Percentiles rank a stretch among this genome's conserved stretches.
phyloP scores from a whole-genome alignment of 2,888 invertebrate genomes.

The Volucella inflata region DNA sequence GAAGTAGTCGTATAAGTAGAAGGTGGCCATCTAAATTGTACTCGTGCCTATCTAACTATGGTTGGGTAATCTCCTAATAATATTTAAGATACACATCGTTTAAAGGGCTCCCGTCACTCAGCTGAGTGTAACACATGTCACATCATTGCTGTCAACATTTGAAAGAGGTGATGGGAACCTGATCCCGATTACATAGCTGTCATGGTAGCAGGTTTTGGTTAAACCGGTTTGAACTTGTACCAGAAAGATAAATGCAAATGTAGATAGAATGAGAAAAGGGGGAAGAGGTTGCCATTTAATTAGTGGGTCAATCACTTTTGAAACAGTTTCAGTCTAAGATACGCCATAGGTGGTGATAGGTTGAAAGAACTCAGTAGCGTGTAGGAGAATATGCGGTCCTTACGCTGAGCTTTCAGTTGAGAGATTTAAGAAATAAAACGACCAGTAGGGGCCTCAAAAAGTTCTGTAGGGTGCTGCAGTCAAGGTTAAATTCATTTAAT shows the following conservation, averaged over 20 bases:
- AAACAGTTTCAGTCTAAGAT: not conserved
- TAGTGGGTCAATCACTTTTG: not conserved
- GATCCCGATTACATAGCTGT: constrained; percentile 4
- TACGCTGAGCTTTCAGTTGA: too few relatives aligned
- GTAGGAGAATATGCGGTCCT: too few relatives aligned
- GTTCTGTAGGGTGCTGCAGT: too few relatives aligned
- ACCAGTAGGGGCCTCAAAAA: too few relatives aligned
- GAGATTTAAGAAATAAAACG: too few relatives aligned
- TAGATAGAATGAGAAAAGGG: not conserved
- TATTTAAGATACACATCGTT: constrained; percentile 11
- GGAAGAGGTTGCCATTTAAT: not conserved
- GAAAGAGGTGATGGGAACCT: constrained; percentile 1
- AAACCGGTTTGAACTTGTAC: not conserved
- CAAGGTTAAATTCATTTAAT: too few relatives aligned
- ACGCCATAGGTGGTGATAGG: too few relatives aligned
- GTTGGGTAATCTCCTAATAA: constrained; percentile 20
- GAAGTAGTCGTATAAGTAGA: too few relatives aligned
- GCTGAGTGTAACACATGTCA: constrained; percentile 6
- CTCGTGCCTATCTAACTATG: not conserved
- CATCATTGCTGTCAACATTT: constrained; percentile 11
- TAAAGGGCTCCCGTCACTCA: not conserved
- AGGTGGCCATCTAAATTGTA: not conserved
- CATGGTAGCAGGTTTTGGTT: not conserved
- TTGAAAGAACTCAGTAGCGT: too few relatives aligned
- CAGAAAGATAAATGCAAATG: not conserved